Conservation (phyloP, 1,140 invertebrate species). For the Bombus turneri region DNA sequence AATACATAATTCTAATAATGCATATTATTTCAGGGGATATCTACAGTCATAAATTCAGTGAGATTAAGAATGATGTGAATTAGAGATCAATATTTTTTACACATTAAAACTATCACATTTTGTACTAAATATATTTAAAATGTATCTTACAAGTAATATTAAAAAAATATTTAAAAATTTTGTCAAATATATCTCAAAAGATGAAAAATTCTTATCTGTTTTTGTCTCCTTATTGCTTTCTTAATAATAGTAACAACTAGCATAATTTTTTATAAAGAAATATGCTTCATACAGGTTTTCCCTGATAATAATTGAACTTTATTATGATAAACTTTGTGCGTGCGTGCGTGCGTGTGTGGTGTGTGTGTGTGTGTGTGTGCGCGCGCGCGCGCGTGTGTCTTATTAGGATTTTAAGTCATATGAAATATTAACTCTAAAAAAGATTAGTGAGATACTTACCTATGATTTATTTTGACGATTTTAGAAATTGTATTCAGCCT, state of each 20-base stretch:
- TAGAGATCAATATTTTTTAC: constrained; percentile 10
- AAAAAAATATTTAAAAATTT: constrained; percentile 11
- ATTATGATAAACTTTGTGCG: background rate
- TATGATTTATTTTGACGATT: background rate
- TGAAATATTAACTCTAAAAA: background rate
- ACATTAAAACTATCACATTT: constrained; percentile 12
- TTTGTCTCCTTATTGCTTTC: background rate
- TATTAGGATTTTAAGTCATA: no score
- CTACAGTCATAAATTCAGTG: constrained; percentile 75
- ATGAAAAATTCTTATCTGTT: constrained; percentile 21
- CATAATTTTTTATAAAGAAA: background rate
- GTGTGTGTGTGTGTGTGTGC: no score
- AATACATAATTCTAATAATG: background rate
- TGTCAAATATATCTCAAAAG: constrained; percentile 29
- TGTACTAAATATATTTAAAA: constrained; percentile 21
- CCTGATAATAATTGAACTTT: background rate
- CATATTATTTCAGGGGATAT: constrained; percentile 79
- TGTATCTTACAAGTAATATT: constrained; percentile 34
- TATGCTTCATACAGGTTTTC: background rate
- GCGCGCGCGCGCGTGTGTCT: background rate
- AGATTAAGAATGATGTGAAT: background rate
- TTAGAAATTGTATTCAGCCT: background rate
- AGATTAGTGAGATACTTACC: background rate
- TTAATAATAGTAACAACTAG: background rate
- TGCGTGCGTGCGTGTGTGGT: no score